Evolutionary conservation across 2,888 invertebrate genomes (phyloP).

Genomic region (Cantharis rustica): DNA sequence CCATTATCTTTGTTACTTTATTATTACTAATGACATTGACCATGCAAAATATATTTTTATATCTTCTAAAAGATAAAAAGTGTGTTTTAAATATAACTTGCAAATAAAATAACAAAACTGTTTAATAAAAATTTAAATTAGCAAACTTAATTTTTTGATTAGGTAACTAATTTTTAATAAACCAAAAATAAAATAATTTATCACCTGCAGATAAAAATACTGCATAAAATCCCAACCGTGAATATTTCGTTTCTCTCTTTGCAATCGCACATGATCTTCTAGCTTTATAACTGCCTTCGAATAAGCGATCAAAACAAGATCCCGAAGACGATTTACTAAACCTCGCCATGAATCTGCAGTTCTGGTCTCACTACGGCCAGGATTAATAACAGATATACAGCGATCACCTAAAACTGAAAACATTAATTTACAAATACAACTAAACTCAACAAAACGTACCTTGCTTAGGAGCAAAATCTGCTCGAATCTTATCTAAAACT

Average conservation of each 20-base stretch:
- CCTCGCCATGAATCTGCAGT: constrained; percentile 91
- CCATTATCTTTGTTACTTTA: neutral
- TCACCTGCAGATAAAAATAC: constrained; percentile 89
- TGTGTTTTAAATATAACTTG: neutral
- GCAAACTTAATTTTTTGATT: too few species aligned
- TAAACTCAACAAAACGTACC: constrained; percentile 53
- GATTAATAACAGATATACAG: constrained; percentile 90
- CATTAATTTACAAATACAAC: neutral
- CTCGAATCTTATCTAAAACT: constrained; percentile 91
- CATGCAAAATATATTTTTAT: neutral
- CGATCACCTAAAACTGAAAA: constrained; percentile 61
- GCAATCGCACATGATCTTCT: constrained; percentile 88
- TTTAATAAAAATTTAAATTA: neutral
- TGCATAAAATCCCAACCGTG: constrained; percentile 92
- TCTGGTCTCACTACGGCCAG: constrained; percentile 85
- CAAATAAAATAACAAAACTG: constrained; percentile 25
- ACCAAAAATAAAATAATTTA: neutral
- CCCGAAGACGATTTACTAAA: constrained; percentile 80
- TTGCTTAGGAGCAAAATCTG: constrained; percentile 91
- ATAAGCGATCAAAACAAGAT: constrained; percentile 83
- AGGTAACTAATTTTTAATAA: constrained; percentile 11
- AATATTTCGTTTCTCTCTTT: constrained; percentile 88
- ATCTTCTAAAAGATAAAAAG: neutral
- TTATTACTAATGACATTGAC: neutral
- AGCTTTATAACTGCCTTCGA: constrained; percentile 84